Percentiles rank a stretch among this genome's conserved stretches.
Conservation (phyloP, 2,113 vertebrate species). For the Tragelaphus buxtoni region DNA sequence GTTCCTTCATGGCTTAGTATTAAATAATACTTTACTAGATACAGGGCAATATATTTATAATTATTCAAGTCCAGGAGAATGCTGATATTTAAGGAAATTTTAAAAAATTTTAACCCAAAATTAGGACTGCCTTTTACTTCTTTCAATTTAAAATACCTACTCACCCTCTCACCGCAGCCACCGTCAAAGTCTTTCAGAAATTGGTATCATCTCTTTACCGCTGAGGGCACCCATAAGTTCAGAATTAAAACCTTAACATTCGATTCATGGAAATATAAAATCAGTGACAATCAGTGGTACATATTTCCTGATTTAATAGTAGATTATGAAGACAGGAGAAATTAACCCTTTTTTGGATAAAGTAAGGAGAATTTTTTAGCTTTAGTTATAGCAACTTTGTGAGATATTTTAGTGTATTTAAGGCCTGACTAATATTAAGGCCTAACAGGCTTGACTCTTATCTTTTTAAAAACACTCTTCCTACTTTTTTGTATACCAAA, state of each 20-base stretch:
- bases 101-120: neutral
- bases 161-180: neutral
- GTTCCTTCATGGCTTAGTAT: neutral
- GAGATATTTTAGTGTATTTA: neutral
- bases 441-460: neutral
- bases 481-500: constrained; percentile 21
- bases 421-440: constrained; percentile 18
- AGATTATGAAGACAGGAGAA: constrained; percentile 6
- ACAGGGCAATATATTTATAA: neutral
- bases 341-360: constrained; percentile 6
- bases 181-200: neutral
- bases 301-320: neutral
- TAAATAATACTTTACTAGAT: neutral
- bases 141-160: constrained; percentile 48
- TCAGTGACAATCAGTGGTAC: neutral
- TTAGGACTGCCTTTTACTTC: neutral
- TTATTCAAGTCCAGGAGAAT: neutral
- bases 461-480: constrained; percentile 14
- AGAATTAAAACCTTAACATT: neutral
- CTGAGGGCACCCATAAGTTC: neutral
- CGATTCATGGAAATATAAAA: constrained; percentile 19
- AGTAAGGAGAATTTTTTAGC: neutral
- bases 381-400: constrained; percentile 11
- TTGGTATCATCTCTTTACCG: neutral
- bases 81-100: neutral